Base-by-base conservation (phyloP, 2,888 invertebrate genomes). In the Dynastes hyllus region DNA sequence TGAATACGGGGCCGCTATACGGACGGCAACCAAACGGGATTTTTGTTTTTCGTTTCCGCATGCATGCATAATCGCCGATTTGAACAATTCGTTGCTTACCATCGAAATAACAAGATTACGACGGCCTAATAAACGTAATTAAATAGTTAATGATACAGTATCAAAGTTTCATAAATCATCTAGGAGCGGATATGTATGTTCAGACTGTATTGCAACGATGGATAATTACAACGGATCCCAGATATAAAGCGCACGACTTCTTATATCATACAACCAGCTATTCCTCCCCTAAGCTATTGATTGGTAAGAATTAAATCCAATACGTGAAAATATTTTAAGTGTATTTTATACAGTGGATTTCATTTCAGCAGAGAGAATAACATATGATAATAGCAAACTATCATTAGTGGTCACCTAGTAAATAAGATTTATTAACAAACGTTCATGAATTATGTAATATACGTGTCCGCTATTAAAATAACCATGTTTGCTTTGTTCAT, bases 151-250 rank as follows among this genome's bases (percentile, higher is more conserved):
- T 82, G 81, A 81, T 71, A 82, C 75, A 75, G 80, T 79, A 79
- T 81, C 79, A 76, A 81, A 80, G 80, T 71, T 51, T 81, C 78
- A 78, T 81, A 82, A 81, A 82, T 82, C 81, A 82, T 69, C 22
- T 73, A 16, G 22, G 16, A 61, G 22, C 13, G 61, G 40, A 73
- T 45, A 71, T 32, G 37, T 61, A 40, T 27, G 71, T 37, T 27
- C 65, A 40, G 71, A 37, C 65, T 51, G 69, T 27, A 9, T n/a
- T 51, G 71, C 73, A 65, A 78, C 63, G 65, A 63, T 51, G 65
- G 65, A 78, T 78, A 78, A 78, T 78, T 78, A 73, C 65, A 65
- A 32, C 51, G 45, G 50, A 73, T 73, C 50, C 29, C 53, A 66
- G 53, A 22, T 67, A 55, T n/a, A 37, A 13, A 40, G 67, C 37